Evolutionary conservation across 2,888 invertebrate species (phyloP).

Genomic region (Gerris lacustris): DNA sequence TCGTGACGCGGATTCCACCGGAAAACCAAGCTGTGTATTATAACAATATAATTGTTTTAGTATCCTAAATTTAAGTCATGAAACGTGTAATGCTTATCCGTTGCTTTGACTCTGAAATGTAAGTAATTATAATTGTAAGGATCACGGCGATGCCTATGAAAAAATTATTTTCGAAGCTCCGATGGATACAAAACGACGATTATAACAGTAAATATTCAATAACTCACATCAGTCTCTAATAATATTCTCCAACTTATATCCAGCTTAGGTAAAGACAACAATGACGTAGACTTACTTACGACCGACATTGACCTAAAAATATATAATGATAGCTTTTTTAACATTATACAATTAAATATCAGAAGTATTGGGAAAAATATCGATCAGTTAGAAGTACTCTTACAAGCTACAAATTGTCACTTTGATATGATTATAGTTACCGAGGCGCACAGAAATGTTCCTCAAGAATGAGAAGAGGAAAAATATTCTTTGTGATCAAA

Average conservation of each 20-base stretch:
- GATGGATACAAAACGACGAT: neutral
- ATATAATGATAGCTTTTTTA: neutral
- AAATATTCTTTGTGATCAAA: neutral
- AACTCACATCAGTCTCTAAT: neutral
- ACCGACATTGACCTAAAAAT: neutral
- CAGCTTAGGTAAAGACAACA: neutral
- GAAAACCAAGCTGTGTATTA: too few species aligned
- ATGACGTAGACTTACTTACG: neutral
- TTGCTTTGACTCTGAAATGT: too few species aligned
- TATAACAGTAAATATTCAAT: neutral
- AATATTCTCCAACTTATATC: neutral
- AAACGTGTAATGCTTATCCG: too few species aligned
- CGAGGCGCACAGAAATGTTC: neutral
- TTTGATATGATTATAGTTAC: neutral
- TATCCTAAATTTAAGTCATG: too few species aligned
- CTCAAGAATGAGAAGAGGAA: neutral
- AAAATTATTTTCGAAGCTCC: neutral
- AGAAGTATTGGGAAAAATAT: conserved; percentile 5
- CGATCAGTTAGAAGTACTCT: neutral
- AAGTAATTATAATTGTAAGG: neutral
- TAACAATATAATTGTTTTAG: too few species aligned
- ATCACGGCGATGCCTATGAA: neutral
- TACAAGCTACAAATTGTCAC: neutral
- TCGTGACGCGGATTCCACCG: too few species aligned
- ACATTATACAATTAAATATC: neutral